Evolutionary conservation across 2,113 vertebrate genomes (phyloP).

Genomic region (Apaloderma vittatum): DNA sequence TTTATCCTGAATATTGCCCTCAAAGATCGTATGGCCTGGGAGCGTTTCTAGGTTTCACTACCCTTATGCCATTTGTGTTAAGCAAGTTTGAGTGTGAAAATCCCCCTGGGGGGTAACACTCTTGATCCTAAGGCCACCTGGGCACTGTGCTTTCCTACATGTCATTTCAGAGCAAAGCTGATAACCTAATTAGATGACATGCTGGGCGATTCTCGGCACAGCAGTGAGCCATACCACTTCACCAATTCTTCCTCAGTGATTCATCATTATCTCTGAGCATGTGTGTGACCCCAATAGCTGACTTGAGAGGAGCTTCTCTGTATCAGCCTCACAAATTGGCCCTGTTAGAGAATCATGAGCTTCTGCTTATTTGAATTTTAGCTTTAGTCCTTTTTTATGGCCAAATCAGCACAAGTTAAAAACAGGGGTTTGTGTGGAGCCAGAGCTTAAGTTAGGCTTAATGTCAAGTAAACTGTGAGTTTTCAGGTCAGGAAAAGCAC

Average conservation of each 20-base stretch:
- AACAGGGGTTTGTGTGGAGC: background rate
- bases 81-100: background rate
- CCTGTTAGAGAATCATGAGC: background rate
- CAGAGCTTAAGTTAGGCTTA: background rate
- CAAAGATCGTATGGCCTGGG: background rate
- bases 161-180: background rate
- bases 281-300: background rate
- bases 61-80: background rate
- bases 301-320: background rate
- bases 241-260: background rate
- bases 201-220: background rate
- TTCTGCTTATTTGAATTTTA: background rate
- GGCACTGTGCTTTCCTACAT: background rate
- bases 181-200: background rate
- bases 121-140: background rate
- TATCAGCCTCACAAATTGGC: background rate
- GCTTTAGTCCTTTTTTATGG: background rate
- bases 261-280: background rate
- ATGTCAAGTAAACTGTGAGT: background rate
- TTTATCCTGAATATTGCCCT: background rate
- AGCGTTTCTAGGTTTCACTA: background rate
- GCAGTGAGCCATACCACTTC: background rate
- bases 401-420: background rate
- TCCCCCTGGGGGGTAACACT: background rate
- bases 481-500: background rate